These are phyloP conservation scores for Lysandra bellargus DNA, from an alignment of 2,888 invertebrate genomes.

Conservation along the genomic window DNA sequence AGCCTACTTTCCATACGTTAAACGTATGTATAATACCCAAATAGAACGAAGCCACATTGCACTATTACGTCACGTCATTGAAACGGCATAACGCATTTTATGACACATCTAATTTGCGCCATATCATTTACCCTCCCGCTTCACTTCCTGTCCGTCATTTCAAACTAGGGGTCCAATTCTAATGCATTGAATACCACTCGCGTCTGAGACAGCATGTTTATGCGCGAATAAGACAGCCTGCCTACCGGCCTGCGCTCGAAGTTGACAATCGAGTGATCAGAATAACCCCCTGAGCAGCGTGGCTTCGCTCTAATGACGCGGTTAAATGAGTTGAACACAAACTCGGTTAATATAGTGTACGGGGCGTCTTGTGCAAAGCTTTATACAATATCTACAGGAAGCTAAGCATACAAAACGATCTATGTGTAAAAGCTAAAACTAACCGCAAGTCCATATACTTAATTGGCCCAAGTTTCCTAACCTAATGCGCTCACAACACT, in stretches of 20 bases:
- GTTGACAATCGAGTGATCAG: too few relatives aligned
- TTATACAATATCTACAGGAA: conserved; percentile 56
- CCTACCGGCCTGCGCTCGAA: neutral
- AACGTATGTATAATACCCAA: neutral
- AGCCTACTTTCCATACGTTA: neutral
- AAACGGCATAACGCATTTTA: too few relatives aligned
- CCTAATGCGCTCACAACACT: conserved; percentile 60
- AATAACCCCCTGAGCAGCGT: neutral
- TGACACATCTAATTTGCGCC: too few relatives aligned
- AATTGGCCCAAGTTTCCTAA: conserved; percentile 44
- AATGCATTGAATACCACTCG: too few relatives aligned
- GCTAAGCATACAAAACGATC: conserved; percentile 65
- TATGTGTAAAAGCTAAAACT: conserved; percentile 70
- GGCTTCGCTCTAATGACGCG: neutral
- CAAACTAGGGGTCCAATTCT: too few relatives aligned
- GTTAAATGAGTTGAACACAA: neutral
- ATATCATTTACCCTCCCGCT: too few relatives aligned
- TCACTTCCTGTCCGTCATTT: too few relatives aligned
- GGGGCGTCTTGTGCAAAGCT: conserved; percentile 28
- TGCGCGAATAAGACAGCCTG: neutral
- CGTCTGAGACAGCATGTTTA: too few relatives aligned
- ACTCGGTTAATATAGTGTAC: too few relatives aligned
- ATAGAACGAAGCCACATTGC: neutral
- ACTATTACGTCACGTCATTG: too few relatives aligned
- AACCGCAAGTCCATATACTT: conserved; percentile 49